Percentiles rank a stretch among this genome's conserved stretches.
Evolutionary conservation across 2,888 invertebrate species (phyloP).

Genomic region (Sylvicola cinctus): DNA sequence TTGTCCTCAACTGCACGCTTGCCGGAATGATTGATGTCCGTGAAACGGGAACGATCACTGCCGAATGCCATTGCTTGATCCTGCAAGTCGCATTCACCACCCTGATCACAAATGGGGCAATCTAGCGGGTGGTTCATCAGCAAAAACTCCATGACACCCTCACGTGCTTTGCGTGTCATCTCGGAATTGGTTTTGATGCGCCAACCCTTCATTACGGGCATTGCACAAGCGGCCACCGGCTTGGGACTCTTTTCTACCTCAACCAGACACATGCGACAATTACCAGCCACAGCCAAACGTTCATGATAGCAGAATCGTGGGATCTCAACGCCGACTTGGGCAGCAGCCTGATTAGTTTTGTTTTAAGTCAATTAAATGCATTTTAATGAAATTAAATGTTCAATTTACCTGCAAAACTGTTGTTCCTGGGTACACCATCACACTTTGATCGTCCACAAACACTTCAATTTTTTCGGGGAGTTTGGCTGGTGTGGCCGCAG

Average conservation of each 20-base stretch:
- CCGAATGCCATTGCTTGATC: slow-evolving; percentile 99
- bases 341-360: slow-evolving; percentile 55
- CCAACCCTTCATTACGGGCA: slow-evolving; percentile 99
- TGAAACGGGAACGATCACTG: slow-evolving; percentile 79
- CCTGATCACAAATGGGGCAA: slow-evolving; percentile 99
- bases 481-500: slow-evolving; percentile 24
- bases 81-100: slow-evolving; percentile 82
- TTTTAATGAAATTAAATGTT: neutral
- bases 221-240: slow-evolving; percentile 97
- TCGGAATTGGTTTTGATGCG: slow-evolving; percentile 94
- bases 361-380: neutral
- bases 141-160: slow-evolving; percentile 95
- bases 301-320: slow-evolving; percentile 99
- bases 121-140: slow-evolving; percentile 97
- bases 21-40: slow-evolving; percentile 77
- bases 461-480: slow-evolving; percentile 73
- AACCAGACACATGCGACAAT: slow-evolving; percentile 98
- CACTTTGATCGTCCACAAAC: slow-evolving; percentile 91
- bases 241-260: slow-evolving; percentile 97
- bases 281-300: slow-evolving; percentile 92
- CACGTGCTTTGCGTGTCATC: slow-evolving; percentile 54
- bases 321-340: slow-evolving; percentile 88
- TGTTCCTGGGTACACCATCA: slow-evolving; percentile 85
- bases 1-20: slow-evolving; percentile 98
- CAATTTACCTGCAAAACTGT: slow-evolving; percentile 74